Evolutionary conservation across 2,797 vertebrate genomes (phyloP), one percentile per base, ranked within the genome.

Genomic region (Danio jaintianensis): DNA sequence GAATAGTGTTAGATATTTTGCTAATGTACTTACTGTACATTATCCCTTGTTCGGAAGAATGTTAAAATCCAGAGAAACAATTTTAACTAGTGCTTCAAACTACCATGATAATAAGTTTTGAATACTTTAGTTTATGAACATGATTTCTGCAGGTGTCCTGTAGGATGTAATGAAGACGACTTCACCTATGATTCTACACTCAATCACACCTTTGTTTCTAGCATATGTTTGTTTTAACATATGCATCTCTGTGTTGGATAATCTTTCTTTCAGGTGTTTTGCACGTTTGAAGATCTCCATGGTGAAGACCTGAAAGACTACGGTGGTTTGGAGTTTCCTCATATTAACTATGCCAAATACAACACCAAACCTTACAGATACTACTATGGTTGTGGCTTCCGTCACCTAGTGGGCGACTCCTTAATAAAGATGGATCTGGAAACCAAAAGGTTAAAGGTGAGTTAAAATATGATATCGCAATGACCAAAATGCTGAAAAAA

Each of bases 241-340:
- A 9, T 22, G 38, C 53, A 58, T 55, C 40, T 50, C 9, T 6
- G 6, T 38, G 5, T n/a, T 43, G n/a, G 45, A 22, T 16, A 52
- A 18, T 29, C 47, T 48, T 15, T 22, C 16, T 64, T 40, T 40
- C 87, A 99, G 98, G 92, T 99, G 50, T 95, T 94, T 92, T 98
- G 96, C 87, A 93, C 90, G 2, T 92, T 93, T 13, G 97, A 98
- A 89, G 90, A 95, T 89, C 95, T 99, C 48, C 88, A 96, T 86
- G 90, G 92, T 0, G 92, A 96, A 2, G 93, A 94, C 61, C 92
- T 98, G 43, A 67, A 89, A 6, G 71, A 93, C 0, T 93, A 93
- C 2, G 96, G 96, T 13, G 96, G 97, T 8, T 58, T 98, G 85
- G 97, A 98, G 89, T 98, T 98, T 86, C 97, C 97, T 6, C 96